Evolutionary conservation across 2,888 invertebrate genomes (phyloP), one percentile per base, ranked within the genome.

Genomic region (Vannuccia rotundouncinata): DNA sequence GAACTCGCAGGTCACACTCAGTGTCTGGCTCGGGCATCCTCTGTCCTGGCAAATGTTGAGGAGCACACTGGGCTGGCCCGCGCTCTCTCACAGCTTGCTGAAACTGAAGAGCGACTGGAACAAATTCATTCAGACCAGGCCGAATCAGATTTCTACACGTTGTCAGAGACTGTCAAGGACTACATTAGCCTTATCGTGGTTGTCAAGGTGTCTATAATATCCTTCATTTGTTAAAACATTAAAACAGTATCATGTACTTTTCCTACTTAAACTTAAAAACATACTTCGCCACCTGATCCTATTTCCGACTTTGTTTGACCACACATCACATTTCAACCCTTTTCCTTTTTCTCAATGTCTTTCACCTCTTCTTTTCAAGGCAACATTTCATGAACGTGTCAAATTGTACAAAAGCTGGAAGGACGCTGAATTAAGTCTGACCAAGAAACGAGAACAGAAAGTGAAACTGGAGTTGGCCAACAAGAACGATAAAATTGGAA

Each of bases 401-500:
- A 92, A 94, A 90, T 92, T 94, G 22, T 97, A 95, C 89, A 97
- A 98, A 89, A 93, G 93, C 85, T 98, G 98, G 95, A 96, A 99
- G 87, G 95, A 95, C 87, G 94, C 97, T 31, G 95, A 97, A 88
- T 92, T 94, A 90, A 94, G 93, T 89, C 89, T 99, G 82, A 94
- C 93, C 25, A 95, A 95, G 87, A 93, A 97, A 85, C 91, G 97
- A 80, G 98, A 99, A 88, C 92, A 92, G 84, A 96, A 96, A 87
- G 93, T 94, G 0, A 94, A 95, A 86, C 90, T 94, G 73, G 97
- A 98, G 86, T 90, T 95, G 82, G 92, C 94, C 17, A 94, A 94
- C 84, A 92, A 95, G 83, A 92, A 91, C 0, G 98, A 99, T 86
- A 95, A 95, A 87, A 79, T 79, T 27, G 28, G 66, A 29, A 22